These are phyloP conservation scores for Ptilonorhynchus violaceus DNA, from an alignment of 2,113 vertebrate genomes.

Conservation along the genomic window DNA sequence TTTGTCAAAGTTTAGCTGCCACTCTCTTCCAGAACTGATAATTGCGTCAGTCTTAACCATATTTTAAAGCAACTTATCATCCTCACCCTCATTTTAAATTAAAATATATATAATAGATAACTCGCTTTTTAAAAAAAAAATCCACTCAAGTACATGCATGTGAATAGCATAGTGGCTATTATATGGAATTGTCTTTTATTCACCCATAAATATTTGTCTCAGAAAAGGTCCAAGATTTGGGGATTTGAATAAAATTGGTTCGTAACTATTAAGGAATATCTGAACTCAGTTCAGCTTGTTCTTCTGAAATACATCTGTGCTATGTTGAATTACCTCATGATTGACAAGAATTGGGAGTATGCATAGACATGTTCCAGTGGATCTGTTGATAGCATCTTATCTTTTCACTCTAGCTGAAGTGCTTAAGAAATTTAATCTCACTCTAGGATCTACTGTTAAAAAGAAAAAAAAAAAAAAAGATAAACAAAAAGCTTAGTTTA, in stretches of 20 bases:
- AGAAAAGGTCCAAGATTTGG: background rate
- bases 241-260: background rate
- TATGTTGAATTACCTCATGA: background rate
- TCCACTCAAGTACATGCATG: background rate
- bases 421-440: background rate
- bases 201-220: background rate
- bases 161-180: background rate
- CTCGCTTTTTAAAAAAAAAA: background rate
- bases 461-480: background rate
- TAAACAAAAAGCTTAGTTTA: background rate
- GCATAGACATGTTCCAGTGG: background rate
- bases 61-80: background rate
- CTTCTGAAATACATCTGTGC: background rate
- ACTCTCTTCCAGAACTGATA: background rate
- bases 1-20: background rate
- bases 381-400: background rate
- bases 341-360: background rate
- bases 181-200: background rate
- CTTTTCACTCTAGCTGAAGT: background rate
- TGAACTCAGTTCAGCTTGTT: background rate
- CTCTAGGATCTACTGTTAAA: background rate
- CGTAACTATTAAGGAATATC: background rate
- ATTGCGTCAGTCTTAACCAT: background rate
- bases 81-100: background rate
- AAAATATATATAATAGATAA: fast-evolving